Conservation (phyloP, 2,797 vertebrate species). For the Hylomyscus alleni region DNA sequence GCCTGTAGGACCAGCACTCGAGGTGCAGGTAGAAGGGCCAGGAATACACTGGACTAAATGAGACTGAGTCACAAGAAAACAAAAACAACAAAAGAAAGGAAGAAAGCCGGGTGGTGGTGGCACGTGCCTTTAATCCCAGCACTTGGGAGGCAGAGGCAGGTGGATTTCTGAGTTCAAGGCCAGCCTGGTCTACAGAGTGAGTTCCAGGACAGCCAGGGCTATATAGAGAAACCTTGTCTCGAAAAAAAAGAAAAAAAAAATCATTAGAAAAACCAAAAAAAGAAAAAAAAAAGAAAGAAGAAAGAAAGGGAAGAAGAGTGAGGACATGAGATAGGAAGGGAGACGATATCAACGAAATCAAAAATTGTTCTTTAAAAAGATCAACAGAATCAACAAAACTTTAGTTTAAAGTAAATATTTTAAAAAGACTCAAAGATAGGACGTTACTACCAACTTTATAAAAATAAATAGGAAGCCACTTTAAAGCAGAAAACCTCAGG, state of each 20-base stretch:
- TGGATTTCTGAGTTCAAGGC: no score
- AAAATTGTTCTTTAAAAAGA: neutral
- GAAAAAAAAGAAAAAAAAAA: neutral
- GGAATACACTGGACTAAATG: neutral
- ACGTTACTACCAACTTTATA: neutral
- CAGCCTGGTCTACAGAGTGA: no score
- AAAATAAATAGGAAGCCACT: neutral
- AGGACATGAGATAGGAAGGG: neutral
- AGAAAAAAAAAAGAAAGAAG: neutral
- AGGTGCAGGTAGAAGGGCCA: neutral
- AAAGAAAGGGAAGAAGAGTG: neutral
- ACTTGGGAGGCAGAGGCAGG: no score
- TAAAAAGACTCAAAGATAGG: neutral
- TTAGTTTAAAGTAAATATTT: neutral
- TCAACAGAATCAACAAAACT: neutral
- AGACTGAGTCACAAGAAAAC: neutral
- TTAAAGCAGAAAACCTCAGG: neutral
- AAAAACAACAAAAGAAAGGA: neutral
- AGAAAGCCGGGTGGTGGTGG: no score
- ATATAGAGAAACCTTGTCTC: no score
- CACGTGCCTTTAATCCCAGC: no score
- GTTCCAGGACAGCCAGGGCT: no score
- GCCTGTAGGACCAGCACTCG: neutral
- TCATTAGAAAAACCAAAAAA: no score
- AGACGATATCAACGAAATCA: neutral